Conservation (phyloP, 2,888 invertebrate species). For the Heterodera filipjevi region DNA sequence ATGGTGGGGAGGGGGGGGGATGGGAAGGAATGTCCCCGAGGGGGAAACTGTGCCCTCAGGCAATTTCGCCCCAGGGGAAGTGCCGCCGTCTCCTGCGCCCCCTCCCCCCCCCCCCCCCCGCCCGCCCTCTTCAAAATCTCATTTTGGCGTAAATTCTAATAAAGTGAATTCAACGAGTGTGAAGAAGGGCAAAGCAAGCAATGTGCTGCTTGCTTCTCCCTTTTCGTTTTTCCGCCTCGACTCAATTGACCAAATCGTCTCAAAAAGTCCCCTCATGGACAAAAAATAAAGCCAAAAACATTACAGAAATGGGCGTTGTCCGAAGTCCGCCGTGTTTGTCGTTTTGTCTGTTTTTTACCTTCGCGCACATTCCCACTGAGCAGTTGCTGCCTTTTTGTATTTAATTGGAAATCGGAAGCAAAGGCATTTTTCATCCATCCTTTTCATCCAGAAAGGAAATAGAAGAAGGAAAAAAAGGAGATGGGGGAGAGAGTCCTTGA, state of each 20-base stretch:
- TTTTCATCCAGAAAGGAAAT: constrained; percentile 3
- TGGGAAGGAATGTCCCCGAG: not conserved
- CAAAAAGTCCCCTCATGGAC: not conserved
- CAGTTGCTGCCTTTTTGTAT: not conserved
- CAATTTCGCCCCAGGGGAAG: constrained; percentile 13
- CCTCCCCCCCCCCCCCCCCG: not conserved
- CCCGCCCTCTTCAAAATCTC: constrained; percentile 8
- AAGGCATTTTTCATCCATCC: constrained; percentile 5
- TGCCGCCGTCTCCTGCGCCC: not conserved
- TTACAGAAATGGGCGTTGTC: not conserved
- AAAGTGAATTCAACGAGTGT: not conserved
- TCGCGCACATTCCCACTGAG: constrained; percentile 5
- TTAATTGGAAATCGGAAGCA: constrained; percentile 14
- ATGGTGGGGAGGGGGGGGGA: not conserved
- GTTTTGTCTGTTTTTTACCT: not conserved
- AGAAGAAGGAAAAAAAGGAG: not conserved
- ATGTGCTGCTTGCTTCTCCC: not conserved
- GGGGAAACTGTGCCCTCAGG: not conserved
- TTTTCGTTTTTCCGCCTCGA: not conserved
- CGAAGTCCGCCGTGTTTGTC: not conserved
- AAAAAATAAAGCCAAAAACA: not conserved
- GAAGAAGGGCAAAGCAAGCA: not conserved
- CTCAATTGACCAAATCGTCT: constrained; percentile 15
- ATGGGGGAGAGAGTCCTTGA: not conserved
- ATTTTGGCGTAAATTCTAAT: constrained; percentile 14